These are phyloP conservation scores for Danio kyathit DNA, from an alignment of 2,797 vertebrate genomes.

Conservation along the genomic window DNA sequence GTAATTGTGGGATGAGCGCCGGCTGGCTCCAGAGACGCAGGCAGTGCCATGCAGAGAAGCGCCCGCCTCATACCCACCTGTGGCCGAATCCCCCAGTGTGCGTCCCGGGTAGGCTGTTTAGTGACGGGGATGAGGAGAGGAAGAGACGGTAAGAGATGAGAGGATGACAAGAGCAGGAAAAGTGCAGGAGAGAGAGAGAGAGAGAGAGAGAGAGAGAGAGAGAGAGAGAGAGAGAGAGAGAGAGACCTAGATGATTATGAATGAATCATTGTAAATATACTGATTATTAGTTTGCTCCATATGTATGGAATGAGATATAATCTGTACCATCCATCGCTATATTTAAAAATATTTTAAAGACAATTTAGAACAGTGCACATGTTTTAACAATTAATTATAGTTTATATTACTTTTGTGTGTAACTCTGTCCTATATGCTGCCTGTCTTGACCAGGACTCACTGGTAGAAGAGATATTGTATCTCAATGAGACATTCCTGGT, in stretches of 20 bases:
- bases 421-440: no score
- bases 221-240: slow-evolving; percentile 17
- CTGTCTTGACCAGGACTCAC: no score
- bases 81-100: slow-evolving; percentile 88
- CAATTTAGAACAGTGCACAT: no score
- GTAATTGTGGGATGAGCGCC: slow-evolving; percentile 46
- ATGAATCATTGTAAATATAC: no score
- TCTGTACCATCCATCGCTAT: no score
- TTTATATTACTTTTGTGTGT: no score
- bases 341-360: no score
- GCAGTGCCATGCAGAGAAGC: slow-evolving; percentile 81
- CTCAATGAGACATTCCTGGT: no score
- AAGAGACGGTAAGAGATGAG: slow-evolving; percentile 53
- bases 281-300: no score
- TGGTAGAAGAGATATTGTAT: no score
- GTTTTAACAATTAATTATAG: no score
- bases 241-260: not conserved
- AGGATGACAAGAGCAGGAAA: slow-evolving; percentile 62
- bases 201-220: slow-evolving; percentile 10
- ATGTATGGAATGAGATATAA: no score
- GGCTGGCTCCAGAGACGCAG: slow-evolving; percentile 69
- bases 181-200: slow-evolving; percentile 19
- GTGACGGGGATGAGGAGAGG: slow-evolving; percentile 68
- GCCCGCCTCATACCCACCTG: slow-evolving; percentile 87
- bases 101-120: slow-evolving; percentile 95